Evolutionary conservation across 2,113 vertebrate genomes (phyloP).

Genomic region (Cygnus atratus): DNA sequence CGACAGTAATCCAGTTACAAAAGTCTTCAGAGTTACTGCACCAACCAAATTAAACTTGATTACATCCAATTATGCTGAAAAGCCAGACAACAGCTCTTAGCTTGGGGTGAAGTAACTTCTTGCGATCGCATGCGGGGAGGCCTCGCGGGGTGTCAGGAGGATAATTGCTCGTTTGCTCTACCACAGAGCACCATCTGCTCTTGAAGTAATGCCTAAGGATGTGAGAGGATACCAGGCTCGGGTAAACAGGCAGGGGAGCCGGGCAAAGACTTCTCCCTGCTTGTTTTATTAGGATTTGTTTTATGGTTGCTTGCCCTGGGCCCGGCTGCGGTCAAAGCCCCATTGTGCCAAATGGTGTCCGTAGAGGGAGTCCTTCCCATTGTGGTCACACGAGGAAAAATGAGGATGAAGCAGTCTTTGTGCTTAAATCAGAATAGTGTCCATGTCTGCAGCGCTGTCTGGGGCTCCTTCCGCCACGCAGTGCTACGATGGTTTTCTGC

Average conservation of each 20-base stretch:
- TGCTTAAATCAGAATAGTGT: background rate
- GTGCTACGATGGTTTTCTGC: background rate
- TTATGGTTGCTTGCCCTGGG: background rate
- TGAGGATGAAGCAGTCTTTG: slow-evolving; percentile 12
- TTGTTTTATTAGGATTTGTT: background rate
- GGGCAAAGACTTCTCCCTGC: background rate
- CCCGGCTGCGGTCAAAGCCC: background rate
- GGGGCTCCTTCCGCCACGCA: background rate
- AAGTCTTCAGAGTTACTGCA: slow-evolving; percentile 78
- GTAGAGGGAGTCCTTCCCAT: background rate
- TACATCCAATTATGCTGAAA: slow-evolving; percentile 80
- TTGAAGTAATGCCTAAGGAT: slow-evolving; percentile 43
- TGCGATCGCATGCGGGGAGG: slow-evolving; percentile 53
- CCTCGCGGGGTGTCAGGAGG: slow-evolving; percentile 69
- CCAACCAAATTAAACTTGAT: slow-evolving; percentile 79
- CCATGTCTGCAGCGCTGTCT: background rate
- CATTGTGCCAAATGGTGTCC: background rate
- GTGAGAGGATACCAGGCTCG: background rate
- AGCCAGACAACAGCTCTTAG: slow-evolving; percentile 79
- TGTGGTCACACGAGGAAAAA: background rate
- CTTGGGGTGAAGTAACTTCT: slow-evolving; percentile 74
- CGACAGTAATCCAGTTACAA: slow-evolving; percentile 79
- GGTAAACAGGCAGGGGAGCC: background rate
- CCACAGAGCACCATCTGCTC: slow-evolving; percentile 70
- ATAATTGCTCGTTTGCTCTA: slow-evolving; percentile 64